Evolutionary conservation across 2,113 vertebrate species (phyloP).

Genomic region (Oostethus manadensis): DNA sequence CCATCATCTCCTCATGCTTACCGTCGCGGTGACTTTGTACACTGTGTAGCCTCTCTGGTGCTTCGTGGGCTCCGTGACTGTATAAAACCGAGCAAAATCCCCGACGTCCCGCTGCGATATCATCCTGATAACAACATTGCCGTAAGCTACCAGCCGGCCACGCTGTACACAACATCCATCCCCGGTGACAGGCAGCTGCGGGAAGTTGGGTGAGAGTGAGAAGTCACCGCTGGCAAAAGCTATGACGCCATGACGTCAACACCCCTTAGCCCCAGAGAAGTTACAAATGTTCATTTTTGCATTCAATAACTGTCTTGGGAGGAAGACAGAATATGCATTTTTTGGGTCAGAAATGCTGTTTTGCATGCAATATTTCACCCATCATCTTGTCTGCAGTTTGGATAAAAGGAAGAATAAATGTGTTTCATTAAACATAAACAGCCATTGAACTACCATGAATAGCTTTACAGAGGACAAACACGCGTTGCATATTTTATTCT

Average conservation of each 20-base stretch:
- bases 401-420: too few species aligned
- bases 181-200: constrained; percentile 25
- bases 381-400: too few species aligned
- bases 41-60: constrained; percentile 89
- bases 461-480: too few species aligned
- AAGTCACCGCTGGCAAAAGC: constrained; percentile 5
- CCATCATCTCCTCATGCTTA: constrained; percentile 63
- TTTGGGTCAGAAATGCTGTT: too few species aligned
- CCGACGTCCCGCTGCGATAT: constrained; percentile 82
- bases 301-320: too few species aligned
- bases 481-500: too few species aligned
- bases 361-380: too few species aligned
- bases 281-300: too few species aligned
- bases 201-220: not conserved
- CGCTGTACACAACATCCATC: constrained; percentile 50
- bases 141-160: constrained; percentile 52
- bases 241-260: not conserved
- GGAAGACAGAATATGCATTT: too few species aligned
- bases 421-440: too few species aligned
- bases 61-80: constrained; percentile 89
- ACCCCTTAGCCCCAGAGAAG: too few species aligned
- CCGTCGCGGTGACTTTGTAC: constrained; percentile 95
- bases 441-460: too few species aligned
- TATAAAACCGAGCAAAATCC: constrained; percentile 94
- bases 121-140: constrained; percentile 79